phyloP scores from a whole-genome alignment of 1,140 invertebrate species.

The Choristoneura fumiferana region DNA sequence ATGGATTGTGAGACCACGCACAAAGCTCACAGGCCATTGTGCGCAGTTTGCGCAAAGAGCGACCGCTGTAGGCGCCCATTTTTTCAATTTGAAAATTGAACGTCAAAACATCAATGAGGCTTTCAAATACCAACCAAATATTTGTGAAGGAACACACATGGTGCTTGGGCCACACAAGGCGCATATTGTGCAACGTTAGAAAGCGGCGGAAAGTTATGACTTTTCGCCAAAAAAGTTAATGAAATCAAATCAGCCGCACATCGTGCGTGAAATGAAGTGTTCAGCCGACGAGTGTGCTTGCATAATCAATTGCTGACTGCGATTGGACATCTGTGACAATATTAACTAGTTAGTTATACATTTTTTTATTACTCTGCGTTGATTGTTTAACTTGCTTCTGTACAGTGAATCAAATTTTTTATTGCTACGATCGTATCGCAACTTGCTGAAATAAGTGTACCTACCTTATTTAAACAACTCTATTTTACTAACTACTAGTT shows the following conservation, averaged over 20 bases:
- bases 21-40: slow-evolving; percentile 48
- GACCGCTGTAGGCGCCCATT: slow-evolving; percentile 45
- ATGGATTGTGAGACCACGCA: slow-evolving; percentile 29
- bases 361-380: too few species aligned
- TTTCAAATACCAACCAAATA: slow-evolving; percentile 67
- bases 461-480: too few species aligned
- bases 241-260: slow-evolving; percentile 52
- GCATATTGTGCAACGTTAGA: slow-evolving; percentile 59
- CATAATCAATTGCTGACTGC: slow-evolving; percentile 44
- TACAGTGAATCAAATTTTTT: too few species aligned
- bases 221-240: slow-evolving; percentile 50
- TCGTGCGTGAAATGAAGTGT: slow-evolving; percentile 63
- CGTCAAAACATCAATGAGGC: slow-evolving; percentile 61
- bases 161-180: slow-evolving; percentile 63
- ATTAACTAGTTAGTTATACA: slow-evolving; percentile 13
- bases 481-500: too few species aligned
- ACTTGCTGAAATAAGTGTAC: too few species aligned
- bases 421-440: too few species aligned
- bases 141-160: slow-evolving; percentile 58
- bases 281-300: slow-evolving; percentile 31
- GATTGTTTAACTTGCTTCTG: too few species aligned
- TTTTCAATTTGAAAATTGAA: slow-evolving; percentile 46
- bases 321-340: slow-evolving; percentile 23
- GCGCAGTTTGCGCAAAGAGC: slow-evolving; percentile 29
- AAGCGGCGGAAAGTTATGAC: slow-evolving; percentile 38